Base-by-base conservation (phyloP, 2,113 vertebrate genomes). In the Agapornis roseicollis region DNA sequence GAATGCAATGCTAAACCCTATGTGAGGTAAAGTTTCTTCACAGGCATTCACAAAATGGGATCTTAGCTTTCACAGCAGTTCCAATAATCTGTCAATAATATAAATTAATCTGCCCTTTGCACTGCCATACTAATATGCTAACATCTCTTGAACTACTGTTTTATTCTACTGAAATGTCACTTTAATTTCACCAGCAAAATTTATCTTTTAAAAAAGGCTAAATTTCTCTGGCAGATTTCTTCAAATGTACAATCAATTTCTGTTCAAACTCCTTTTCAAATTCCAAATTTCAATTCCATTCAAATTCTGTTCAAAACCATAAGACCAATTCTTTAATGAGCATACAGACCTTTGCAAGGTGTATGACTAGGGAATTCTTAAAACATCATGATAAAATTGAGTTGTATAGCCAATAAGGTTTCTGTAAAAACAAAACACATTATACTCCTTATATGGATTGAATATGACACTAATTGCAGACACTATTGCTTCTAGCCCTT, bases 331-430 rank as follows among this genome's bases (percentile, higher is more conserved):
- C 27, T 91, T 82, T 92, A 89, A 94, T 71, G 63, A 91, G 19
- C 39, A 49, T 41, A 53, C 47, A 89, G 71, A 86, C 69, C 64
- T 95, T 90, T 96, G 72, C 53, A 82, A 80, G 56, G 42, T 58
- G 33, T 81, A 70, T 81, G 69, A 52, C 79, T 90, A 76, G 88
- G 80, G 77, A 96, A 93, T 93, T 94, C 82, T 95, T 90, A 86
- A 94, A 83, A 87, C 31, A 82, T 66, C 58, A 58, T 73, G 20
- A 47, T 82, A 85, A 80, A 85, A 73, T 58, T 70, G 72, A 94
- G 50, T 88, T 89, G 83, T 42, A 73, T 27, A 50, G 64, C n/a
- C 77, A 66, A 66, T 71, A 56, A 76, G 68, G 8, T 82, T 82
- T 69, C 56, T 85, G 23, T 58, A 69, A 93, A 94, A 95, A 56